phyloP scores from a whole-genome alignment of 1,140 invertebrate genomes.

The Orchesella cincta region DNA sequence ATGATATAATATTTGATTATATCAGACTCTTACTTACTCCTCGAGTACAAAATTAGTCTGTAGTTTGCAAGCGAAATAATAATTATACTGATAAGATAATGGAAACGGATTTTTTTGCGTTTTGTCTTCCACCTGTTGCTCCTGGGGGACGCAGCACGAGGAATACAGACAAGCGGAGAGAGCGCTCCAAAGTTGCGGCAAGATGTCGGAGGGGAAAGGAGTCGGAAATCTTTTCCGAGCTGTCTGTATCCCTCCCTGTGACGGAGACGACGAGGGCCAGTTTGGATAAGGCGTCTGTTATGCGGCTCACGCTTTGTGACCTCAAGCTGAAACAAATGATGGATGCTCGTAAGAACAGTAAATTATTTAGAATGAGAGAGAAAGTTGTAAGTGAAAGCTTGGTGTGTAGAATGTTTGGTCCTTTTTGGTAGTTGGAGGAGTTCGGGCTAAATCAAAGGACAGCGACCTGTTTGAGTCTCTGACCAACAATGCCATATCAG shows the following conservation, averaged over 20 bases:
- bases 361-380: neutral
- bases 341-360: constrained; percentile 67
- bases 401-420: neutral
- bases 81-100: neutral
- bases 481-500: constrained; percentile 79
- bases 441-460: neutral
- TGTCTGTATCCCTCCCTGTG: constrained; percentile 79
- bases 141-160: constrained; percentile 57
- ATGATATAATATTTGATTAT: neutral
- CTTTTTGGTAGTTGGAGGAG: neutral
- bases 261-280: constrained; percentile 71
- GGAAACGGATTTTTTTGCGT: neutral
- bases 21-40: no score
- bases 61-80: no score
- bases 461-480: constrained; percentile 54
- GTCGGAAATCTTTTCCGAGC: constrained; percentile 88
- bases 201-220: constrained; percentile 87
- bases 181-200: constrained; percentile 93
- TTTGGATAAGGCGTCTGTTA: constrained; percentile 93
- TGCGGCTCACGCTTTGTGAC: constrained; percentile 88
- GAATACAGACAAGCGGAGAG: constrained; percentile 94
- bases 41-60: no score
- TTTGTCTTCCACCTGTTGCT: neutral
- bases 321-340: constrained; percentile 83
- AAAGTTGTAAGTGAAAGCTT: neutral